Evolutionary conservation across 2,113 vertebrate species (phyloP), one percentile per base, ranked within the genome.

Genomic region (Jacana jacana): DNA sequence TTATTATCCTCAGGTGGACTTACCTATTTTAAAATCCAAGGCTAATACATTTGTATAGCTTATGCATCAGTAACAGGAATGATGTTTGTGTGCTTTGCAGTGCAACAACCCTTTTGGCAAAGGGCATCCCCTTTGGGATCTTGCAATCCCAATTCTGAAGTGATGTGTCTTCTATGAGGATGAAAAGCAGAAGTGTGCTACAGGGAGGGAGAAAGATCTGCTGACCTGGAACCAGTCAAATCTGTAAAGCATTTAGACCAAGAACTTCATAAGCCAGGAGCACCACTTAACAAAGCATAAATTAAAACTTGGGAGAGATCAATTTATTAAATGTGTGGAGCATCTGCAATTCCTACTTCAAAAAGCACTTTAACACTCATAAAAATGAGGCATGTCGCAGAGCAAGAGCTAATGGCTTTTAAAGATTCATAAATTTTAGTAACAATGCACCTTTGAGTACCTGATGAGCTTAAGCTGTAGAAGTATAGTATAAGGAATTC

Each of bases 211-310:
- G 81, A 80, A 72, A 63, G 68, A 71, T 90, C 72, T 96, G 91
- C 54, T 95, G 95, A 92, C 76, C 88, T 91, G 93, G 72, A 94
- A 81, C 82, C 60, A 75, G 72, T 57, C 85, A 93, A 77, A 86
- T 73, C 86, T 81, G 25, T 37, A 51, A 95, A 75, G 20, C 13
- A 2, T 40, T 64, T 79, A 76, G 77, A 27, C 44, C n/a, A 52
- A 72, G 60, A 14, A 61, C 24, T 79, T 79, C 33, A 8, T 35
- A 72, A 86, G 73, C 71, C 88, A 89, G 73, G 70, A 92, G 6
- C 54, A 52, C 24, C 72, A 30, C 42, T 91, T 85, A 89, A 77
- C 69, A 86, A 86, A 93, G 30, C 44, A 81, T 87, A 83, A 96
- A 94, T 91, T 97, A 95, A 87, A 92, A 28, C 77, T 70, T 35